Evolutionary conservation across 2,888 invertebrate genomes (phyloP), one percentile per base, ranked within the genome.

Genomic region (Aphidius colemani): DNA sequence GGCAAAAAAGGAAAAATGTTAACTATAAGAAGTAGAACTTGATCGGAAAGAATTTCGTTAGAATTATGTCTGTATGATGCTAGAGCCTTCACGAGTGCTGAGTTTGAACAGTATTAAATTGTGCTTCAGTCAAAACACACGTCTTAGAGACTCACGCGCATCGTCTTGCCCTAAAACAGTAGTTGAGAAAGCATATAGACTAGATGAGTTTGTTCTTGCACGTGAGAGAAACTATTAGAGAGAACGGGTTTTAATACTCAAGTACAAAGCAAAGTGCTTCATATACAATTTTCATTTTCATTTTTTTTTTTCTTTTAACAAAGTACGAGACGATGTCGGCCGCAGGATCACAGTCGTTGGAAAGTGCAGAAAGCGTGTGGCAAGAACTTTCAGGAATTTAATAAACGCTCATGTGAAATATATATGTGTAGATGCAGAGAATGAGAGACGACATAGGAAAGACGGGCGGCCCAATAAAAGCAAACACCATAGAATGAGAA

Each of bases 101-200:
- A 80, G 78, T 79, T 79, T 79, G 71, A 76, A 80, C 76, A 78
- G 74, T 78, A 81, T 81, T 80, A 81, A 80, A 82, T 79, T 80
- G 79, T 75, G 74, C 77, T 79, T 75, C 74, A 79, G 76, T 75
- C 75, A 74, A 75, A 13, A 75, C 75, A 73, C 75, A 74, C 74
- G 75, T 68, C 71, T 68, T 67, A 69, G 53, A 45, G 30, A n/a
- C 9, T 49, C 18, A 53, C 30, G 43, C 48, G 11, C 30, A 30
- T 5, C 30, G 5, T 30, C 30, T 5, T 30, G 30, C 30, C 5
- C 30, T 30, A 30, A 2, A 30, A 30, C 5, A 2, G 2, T 30
- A 5, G 30, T 30, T 5, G 5, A 30, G 30, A 30, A 30, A 30
- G 30, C 30, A 30, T 30, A 30, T 30, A 30, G 30, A 30, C 30